These are phyloP conservation scores for Leptinotarsa texana DNA, from an alignment of 1,140 invertebrate species.

Conservation along the genomic window DNA sequence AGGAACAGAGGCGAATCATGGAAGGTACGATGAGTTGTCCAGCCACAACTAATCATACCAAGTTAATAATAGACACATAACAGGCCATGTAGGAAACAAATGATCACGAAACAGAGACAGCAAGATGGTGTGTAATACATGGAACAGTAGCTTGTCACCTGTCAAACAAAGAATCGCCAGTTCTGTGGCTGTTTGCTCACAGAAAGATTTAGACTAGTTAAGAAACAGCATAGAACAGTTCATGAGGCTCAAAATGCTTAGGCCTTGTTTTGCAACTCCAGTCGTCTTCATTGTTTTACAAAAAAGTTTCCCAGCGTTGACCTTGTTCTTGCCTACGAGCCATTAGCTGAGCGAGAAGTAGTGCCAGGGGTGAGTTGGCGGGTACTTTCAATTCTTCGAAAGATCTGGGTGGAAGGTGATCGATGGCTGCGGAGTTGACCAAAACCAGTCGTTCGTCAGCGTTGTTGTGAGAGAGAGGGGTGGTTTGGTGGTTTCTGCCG, in stretches of 20 bases:
- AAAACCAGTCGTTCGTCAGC: neutral
- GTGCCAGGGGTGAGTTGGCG: neutral
- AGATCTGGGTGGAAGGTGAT: neutral
- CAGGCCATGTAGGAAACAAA: neutral
- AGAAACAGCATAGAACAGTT: too few species aligned
- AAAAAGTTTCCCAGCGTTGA: neutral
- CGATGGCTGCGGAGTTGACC: neutral
- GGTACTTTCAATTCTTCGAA: neutral
- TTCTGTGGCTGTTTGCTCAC: neutral
- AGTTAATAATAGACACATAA: neutral
- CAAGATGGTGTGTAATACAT: neutral
- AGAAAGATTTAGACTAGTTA: neutral
- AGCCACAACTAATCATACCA: slow-evolving; percentile 17
- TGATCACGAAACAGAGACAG: neutral
- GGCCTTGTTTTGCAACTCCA: neutral
- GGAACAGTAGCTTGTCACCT: neutral
- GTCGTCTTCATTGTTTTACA: neutral
- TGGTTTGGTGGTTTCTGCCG: neutral
- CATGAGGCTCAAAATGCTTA: neutral
- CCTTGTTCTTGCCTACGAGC: slow-evolving; percentile 2
- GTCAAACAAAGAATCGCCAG: neutral
- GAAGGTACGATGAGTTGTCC: slow-evolving; percentile 7
- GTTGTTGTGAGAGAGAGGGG: neutral
- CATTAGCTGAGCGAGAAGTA: neutral
- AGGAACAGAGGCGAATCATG: neutral